Evolutionary conservation across 2,797 vertebrate species (phyloP), one percentile per base, ranked within the genome.

Genomic region (Pempheris klunzingeri): DNA sequence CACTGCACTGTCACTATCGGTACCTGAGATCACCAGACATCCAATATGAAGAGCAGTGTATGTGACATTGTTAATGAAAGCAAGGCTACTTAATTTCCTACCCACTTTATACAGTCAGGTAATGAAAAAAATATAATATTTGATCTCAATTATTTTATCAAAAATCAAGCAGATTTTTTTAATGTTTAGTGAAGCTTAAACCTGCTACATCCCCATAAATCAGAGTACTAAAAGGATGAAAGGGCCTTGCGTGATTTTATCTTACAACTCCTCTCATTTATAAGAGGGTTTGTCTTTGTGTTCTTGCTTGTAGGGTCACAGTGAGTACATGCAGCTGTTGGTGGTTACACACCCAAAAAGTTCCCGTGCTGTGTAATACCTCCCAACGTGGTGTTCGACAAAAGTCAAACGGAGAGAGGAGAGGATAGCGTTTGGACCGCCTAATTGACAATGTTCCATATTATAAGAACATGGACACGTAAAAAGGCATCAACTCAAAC

Each of bases 311-410:
- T 49, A 15, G 46, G 74, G 72, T 83, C 84, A 82, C 46, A 38
- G 22, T 52, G 71, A 77, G 68, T 78, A 64, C 80, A 59, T 49
- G 65, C 78, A 84, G 79, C 81, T 83, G 80, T 76, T 52, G 50
- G 55, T 68, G 66, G 73, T 69, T 43, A 78, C 78, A 89, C 63
- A 72, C 66, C 71, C 78, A 74, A 59, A n/a, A 67, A 17, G 54
- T 69, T 82, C 81, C 49, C 64, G 61, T 26, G 58, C 53, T 55
- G 83, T 49, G 70, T 22, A 20, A 66, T 11, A 62, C 52, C 68
- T 78, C 71, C 44, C 44, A 60, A 59, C 15, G 11, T 57, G 44
- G 57, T 62, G 59, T 47, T 72, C 49, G 62, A 73, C 55, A 62
- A 28, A 53, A 70, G 24, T 28, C 34, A 74, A 61, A 58, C 0